Percentiles rank a stretch among this genome's conserved stretches.
Conservation (phyloP, 2,888 invertebrate species). For the Orchestes rusci region DNA sequence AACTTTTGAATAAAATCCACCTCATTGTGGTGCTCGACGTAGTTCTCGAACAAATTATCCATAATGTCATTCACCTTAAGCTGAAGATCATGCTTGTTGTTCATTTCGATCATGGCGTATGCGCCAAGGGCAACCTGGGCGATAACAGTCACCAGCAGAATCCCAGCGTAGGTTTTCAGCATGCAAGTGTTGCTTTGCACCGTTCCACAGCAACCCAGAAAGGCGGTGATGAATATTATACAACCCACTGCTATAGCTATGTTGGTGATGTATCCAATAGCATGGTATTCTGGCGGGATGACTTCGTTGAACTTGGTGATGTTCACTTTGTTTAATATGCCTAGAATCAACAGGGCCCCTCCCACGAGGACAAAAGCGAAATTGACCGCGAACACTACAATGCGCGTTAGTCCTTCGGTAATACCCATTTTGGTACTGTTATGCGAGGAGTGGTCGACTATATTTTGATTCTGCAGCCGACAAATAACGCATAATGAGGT, state of each 20-base stretch:
- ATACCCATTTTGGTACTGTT: neutral
- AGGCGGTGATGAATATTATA: constrained; percentile 13
- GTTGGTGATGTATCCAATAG: constrained; percentile 4
- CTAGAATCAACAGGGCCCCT: constrained; percentile 9
- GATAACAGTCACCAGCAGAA: constrained; percentile 18
- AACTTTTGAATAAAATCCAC: constrained; percentile 6
- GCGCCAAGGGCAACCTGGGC: constrained; percentile 14
- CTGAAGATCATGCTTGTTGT: constrained; percentile 10
- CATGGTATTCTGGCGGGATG: constrained; percentile 11
- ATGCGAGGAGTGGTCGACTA: too few species aligned
- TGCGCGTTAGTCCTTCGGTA: constrained; percentile 6
- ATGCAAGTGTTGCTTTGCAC: constrained; percentile 14
- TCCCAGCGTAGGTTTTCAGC: constrained; percentile 16
- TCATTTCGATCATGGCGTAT: constrained; percentile 13
- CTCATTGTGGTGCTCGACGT: neutral
- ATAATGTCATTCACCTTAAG: neutral
- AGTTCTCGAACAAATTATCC: neutral
- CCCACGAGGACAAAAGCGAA: constrained; percentile 16
- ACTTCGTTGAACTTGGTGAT: constrained; percentile 7
- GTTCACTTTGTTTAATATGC: constrained; percentile 10
- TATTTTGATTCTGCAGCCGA: too few species aligned
- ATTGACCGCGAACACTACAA: constrained; percentile 10
- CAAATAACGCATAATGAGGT: too few species aligned
- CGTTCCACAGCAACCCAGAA: constrained; percentile 19
- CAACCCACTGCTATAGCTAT: constrained; percentile 13